Conservation (phyloP, 2,888 invertebrate species). For the Brachypalpus laphriformis region DNA sequence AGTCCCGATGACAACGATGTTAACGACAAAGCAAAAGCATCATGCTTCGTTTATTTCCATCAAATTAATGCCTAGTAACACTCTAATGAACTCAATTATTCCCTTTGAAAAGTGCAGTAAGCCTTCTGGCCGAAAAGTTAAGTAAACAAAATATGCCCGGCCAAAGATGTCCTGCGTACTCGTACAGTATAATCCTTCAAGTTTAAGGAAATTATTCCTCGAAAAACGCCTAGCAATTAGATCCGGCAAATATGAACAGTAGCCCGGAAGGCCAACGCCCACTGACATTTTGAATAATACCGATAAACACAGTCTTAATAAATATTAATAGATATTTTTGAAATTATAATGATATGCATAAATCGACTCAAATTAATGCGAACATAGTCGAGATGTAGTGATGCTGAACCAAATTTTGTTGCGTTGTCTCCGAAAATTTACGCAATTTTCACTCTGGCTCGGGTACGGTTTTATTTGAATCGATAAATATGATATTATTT, state of each 20-base stretch:
- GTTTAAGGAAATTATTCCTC: not conserved
- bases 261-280: not conserved
- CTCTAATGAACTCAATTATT: conserved; percentile 53
- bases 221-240: not conserved
- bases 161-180: not conserved
- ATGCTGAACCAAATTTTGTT: conserved; percentile 1
- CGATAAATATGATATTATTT: conserved; percentile 4
- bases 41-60: conserved; percentile 57
- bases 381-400: not conserved
- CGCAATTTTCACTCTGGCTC: not conserved
- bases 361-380: conserved; percentile 39
- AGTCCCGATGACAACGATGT: not conserved
- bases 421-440: not conserved
- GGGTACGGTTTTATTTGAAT: conserved; percentile 1
- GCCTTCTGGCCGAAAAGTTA: conserved; percentile 17
- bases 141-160: not conserved
- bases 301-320: conserved; percentile 14
- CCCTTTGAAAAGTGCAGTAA: conserved; percentile 51
- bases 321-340: conserved; percentile 49
- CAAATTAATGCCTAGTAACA: conserved; percentile 22
- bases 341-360: conserved; percentile 36
- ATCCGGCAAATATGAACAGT: not conserved
- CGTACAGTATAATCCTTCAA: not conserved
- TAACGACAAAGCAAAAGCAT: conserved; percentile 52
- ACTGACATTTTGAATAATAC: not conserved